These are phyloP conservation scores for Harpagoxenus sublaevis DNA, from an alignment of 2,888 invertebrate genomes.

Conservation along the genomic window DNA sequence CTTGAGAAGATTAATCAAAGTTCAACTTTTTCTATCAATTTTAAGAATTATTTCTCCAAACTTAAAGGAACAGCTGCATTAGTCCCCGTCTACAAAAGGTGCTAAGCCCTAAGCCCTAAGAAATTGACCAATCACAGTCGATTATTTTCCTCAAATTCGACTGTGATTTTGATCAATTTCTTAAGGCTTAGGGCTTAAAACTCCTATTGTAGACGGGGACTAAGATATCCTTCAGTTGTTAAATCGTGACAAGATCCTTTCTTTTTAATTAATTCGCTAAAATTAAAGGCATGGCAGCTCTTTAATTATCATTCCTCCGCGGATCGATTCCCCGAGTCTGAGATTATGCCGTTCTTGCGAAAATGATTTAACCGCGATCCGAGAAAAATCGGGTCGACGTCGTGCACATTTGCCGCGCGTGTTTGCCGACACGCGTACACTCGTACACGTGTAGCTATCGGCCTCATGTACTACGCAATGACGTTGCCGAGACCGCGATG, in stretches of 20 bases:
- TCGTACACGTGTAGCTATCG: conserved; percentile 42
- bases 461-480: conserved; percentile 65
- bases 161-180: too few species aligned
- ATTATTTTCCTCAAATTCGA: too few species aligned
- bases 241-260: background rate
- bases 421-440: conserved; percentile 29
- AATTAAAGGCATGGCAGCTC: too few species aligned
- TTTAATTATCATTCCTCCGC: background rate
- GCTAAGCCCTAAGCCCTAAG: too few species aligned
- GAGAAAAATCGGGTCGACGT: conserved; percentile 23
- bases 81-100: too few species aligned
- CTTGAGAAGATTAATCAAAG: background rate
- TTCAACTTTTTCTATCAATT: background rate
- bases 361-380: conserved; percentile 10
- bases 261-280: background rate
- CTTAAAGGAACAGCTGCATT: background rate
- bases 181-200: too few species aligned
- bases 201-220: too few species aligned
- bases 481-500: conserved; percentile 75
- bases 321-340: background rate
- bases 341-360: background rate
- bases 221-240: background rate
- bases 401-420: background rate
- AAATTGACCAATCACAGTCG: too few species aligned
- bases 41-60: background rate